Evolutionary conservation across 1,140 invertebrate genomes (phyloP), one percentile per base, ranked within the genome.

Genomic region (Orussus abietinus): DNA sequence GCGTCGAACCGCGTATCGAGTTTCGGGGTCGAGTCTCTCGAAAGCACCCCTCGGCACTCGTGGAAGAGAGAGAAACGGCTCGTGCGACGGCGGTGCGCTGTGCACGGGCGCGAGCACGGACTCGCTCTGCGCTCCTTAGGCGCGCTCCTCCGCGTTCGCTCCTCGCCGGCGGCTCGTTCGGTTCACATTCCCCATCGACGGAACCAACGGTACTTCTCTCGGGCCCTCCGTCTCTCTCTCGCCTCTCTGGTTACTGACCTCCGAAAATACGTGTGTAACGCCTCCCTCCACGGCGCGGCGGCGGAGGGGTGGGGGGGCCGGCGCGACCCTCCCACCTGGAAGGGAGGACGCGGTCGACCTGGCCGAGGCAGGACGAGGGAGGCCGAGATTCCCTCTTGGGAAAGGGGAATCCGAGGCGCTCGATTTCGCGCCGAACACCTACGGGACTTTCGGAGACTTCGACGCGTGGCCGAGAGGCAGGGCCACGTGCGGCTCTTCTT

Each of bases 171-270:
- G 25, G 38, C 38, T 33, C 44, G 49, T 34, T 46, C 45, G 49
- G 49, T 59, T 62, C 63, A 57, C 65, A 67, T 69, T 69, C 66
- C 55, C 63, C 57, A 62, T 64, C 57, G 58, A 65, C 59, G 62
- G 61, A 55, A 64, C 41, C 66, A 69, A 67, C 66, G 66, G 66
- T 64, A 69, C 60, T 63, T 64, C 57, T 45, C 53, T 34, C 41
- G 25, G 53, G 39, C 52, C 55, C 51, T 67, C 57, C 59, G 56
- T 66, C 59, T 62, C 57, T 38, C 56, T 62, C 51, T 51, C 11
- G 30, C 40, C 39, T 41, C 21, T 46, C 63, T 69, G 68, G 67
- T 72, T 71, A 72, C 68, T 72, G 65, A 71, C 66, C 68, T 72
- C 69, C 66, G 66, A 70, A 72, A 72, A 69, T 69, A 62, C 57